These are phyloP conservation scores for Campylomormyrus numenius DNA, from an alignment of 2,113 vertebrate genomes.

Conservation along the genomic window DNA sequence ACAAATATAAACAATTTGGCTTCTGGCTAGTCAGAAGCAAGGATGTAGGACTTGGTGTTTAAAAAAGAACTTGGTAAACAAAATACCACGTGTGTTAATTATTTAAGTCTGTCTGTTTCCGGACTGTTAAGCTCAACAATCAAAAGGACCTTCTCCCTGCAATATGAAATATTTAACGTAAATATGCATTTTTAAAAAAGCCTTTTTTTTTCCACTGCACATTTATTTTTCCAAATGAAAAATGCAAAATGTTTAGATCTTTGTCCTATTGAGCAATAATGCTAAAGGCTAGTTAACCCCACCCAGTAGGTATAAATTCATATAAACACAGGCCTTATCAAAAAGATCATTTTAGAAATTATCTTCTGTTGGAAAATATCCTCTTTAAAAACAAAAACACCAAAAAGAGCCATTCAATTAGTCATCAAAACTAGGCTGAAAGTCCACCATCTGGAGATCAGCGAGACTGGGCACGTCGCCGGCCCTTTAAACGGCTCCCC, in stretches of 20 bases:
- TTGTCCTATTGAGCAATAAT: neutral
- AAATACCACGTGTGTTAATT: neutral
- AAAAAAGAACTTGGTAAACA: neutral
- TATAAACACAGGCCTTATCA: slow-evolving; percentile 19
- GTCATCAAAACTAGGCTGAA: neutral
- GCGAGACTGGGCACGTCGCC: neutral
- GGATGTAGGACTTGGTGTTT: slow-evolving; percentile 17
- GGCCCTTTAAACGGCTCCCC: neutral
- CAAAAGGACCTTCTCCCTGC: neutral
- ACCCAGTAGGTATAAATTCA: slow-evolving; percentile 9
- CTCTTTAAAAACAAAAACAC: neutral
- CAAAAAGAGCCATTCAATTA: neutral
- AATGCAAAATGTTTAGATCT: neutral
- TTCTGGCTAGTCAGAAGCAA: neutral
- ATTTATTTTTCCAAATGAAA: slow-evolving; percentile 7
- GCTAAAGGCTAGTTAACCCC: neutral
- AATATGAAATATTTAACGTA: neutral
- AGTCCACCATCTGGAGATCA: neutral
- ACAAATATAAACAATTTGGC: slow-evolving; percentile 29
- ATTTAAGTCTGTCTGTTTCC: neutral
- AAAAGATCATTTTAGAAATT: slow-evolving; percentile 20
- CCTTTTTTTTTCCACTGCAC: neutral
- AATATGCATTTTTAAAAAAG: neutral
- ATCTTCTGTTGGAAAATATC: slow-evolving; percentile 18
- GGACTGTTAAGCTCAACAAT: neutral